phyloP scores from a whole-genome alignment of 2,888 invertebrate genomes.

The Nemotelus nigrinus region DNA sequence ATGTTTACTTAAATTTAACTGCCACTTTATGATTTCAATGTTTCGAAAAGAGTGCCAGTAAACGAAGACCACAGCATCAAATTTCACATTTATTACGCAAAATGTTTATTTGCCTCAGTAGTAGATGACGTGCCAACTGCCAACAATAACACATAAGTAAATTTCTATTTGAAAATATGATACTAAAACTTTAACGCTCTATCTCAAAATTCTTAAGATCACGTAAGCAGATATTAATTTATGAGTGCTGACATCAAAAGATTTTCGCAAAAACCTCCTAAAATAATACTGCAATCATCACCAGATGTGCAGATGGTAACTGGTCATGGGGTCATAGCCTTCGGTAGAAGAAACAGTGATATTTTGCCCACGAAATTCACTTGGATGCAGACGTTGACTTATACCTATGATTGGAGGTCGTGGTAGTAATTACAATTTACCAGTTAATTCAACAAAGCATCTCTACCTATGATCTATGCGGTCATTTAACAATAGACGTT shows the following conservation, averaged over 20 bases:
- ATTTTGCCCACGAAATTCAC: conserved; percentile 2
- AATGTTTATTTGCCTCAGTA: too few relatives aligned
- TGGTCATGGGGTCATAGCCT: conserved; percentile 31
- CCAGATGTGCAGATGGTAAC: not conserved
- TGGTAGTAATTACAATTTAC: conserved; percentile 42
- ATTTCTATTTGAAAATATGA: too few relatives aligned
- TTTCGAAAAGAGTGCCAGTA: too few relatives aligned
- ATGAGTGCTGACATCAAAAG: conserved; percentile 14
- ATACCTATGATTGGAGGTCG: conserved; percentile 41
- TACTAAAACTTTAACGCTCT: not conserved
- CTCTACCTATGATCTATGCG: conserved; percentile 41
- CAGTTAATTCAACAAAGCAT: conserved; percentile 37
- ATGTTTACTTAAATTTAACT: too few relatives aligned
- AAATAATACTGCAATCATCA: too few relatives aligned
- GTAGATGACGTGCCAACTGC: too few relatives aligned
- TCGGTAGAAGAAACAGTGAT: not conserved
- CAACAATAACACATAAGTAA: too few relatives aligned
- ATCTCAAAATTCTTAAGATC: conserved; percentile 33
- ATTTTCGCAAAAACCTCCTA: not conserved
- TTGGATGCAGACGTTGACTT: not conserved
- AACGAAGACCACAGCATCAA: too few relatives aligned
- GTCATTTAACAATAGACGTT: conserved; percentile 37
- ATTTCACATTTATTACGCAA: too few relatives aligned
- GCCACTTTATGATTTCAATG: too few relatives aligned
- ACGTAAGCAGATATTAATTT: conserved; percentile 34